Base-by-base conservation (phyloP, 2,888 invertebrate genomes). In the Tachina grossa region DNA sequence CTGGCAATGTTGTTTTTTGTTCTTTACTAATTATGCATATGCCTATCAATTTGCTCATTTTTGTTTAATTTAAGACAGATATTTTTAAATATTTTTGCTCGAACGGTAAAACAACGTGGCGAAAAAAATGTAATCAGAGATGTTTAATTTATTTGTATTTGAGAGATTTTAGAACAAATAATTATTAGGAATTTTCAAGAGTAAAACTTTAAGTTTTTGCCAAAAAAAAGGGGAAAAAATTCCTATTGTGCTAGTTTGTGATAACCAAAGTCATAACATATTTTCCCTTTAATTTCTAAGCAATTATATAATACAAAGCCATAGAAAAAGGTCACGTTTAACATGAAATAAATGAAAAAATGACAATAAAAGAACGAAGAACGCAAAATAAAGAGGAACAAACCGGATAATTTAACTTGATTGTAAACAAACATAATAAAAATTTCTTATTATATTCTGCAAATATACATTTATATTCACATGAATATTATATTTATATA, bases 301-400 rank as follows among this genome's bases (percentile, higher is more conserved):
- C 47, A 72, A 59, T 57, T 49, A 39, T 59, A 41, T 39, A 31
- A 31, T 31, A 5, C 6, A 59, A 49, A 49, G 41, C 49, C 66
- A 57, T 66, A 55, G 9, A 66, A 76, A 55, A 75, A 66, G 45
- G 76, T 65, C 65, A 76, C 55, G 47, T 76, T 66, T 65, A 55
- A 57, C 47, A 61, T 74, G 19, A 49, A 74, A 49, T 19, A 74
- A 74, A 61, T 61, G 14, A 49, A 16, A 59, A 66, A 66, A 66
- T 19, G 9, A 66, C 66, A 66, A 16, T 5, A 13, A 45, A 45
- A 66, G 39, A 66, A 39, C 22, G 13, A 31, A 31, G 11, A 51
- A 51, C 16, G 53, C 43, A 69, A 41, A 61, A 9, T 10, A 39
- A 31, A 55, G 22, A 68, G 10, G 6, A 1, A 55, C 53, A 61